Conservation (phyloP, 2,113 vertebrate genomes). For the Dendropsophus ebraccatus region DNA sequence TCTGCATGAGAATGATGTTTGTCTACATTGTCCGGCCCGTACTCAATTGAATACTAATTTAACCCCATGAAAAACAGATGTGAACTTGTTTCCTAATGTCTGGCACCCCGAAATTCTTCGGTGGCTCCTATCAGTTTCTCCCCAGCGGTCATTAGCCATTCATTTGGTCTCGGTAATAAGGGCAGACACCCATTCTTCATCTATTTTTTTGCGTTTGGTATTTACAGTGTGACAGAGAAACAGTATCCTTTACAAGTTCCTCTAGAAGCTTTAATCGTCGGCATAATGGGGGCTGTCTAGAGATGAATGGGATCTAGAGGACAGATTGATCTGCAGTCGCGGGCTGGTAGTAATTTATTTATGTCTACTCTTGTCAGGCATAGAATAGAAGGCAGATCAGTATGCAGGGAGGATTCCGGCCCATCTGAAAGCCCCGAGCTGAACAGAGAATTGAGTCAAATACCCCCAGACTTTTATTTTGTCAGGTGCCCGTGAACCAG, state of each 20-base stretch:
- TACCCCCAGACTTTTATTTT: constrained; percentile 61
- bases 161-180: constrained; percentile 69
- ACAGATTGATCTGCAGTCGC: constrained; percentile 71
- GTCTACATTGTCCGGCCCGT: not conserved
- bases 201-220: constrained; percentile 63
- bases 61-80: constrained; percentile 43
- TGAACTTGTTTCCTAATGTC: constrained; percentile 62
- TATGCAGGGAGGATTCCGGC: constrained; percentile 66
- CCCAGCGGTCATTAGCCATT: constrained; percentile 70
- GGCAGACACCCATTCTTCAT: constrained; percentile 66
- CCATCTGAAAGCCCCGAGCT: constrained; percentile 60
- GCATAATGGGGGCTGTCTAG: constrained; percentile 72
- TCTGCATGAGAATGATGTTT: not conserved
- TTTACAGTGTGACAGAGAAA: constrained; percentile 75
- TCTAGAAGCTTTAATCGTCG: constrained; percentile 71
- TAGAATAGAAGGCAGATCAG: constrained; percentile 72
- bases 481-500: constrained; percentile 70
- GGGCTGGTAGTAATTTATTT: constrained; percentile 74
- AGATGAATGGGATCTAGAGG: constrained; percentile 71
- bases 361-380: constrained; percentile 71
- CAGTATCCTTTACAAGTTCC: constrained; percentile 73
- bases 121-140: constrained; percentile 68
- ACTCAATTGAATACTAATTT: constrained; percentile 47
- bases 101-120: constrained; percentile 47
- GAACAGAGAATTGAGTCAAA: constrained; percentile 67